Evolutionary conservation across 2,797 vertebrate species (phyloP).

Genomic region (Xerus rutilus): DNA sequence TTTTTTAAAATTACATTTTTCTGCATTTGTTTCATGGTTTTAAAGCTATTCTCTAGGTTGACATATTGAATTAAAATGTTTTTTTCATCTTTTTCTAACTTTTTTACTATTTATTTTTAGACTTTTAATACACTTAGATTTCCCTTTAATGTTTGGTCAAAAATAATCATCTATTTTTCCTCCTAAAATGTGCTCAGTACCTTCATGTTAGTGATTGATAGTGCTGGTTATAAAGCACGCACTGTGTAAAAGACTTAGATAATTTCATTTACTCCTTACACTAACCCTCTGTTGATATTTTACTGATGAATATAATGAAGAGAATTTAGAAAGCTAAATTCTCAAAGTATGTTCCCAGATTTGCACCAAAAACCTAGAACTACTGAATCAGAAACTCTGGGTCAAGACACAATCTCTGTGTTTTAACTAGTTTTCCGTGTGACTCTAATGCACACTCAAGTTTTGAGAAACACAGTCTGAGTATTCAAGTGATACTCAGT

Average conservation of each 20-base stretch:
- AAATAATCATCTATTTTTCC: not conserved
- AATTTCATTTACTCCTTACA: not conserved
- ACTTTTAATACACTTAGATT: not conserved
- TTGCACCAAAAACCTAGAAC: not conserved
- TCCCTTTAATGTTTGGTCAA: not conserved
- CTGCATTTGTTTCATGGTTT: not conserved
- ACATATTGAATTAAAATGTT: not conserved
- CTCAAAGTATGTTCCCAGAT: not conserved
- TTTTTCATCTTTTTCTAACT: not conserved
- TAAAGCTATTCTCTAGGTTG: not conserved
- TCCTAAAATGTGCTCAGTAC: not conserved
- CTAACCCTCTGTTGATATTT: not conserved
- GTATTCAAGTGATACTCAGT: not conserved
- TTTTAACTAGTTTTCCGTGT: not conserved
- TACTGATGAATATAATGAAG: not conserved
- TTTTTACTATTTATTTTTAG: not conserved
- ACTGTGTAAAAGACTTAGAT: not conserved
- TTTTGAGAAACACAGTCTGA: not conserved
- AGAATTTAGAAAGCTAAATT: not conserved
- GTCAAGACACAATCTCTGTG: not conserved
- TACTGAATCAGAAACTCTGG: not conserved
- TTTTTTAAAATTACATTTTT: not conserved
- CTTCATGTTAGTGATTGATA: not conserved
- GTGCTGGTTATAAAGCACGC: not conserved
- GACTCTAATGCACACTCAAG: not conserved